Evolutionary conservation across 2,113 vertebrate genomes (phyloP), one percentile per base, ranked within the genome.

Genomic region (Diadophis punctatus): DNA sequence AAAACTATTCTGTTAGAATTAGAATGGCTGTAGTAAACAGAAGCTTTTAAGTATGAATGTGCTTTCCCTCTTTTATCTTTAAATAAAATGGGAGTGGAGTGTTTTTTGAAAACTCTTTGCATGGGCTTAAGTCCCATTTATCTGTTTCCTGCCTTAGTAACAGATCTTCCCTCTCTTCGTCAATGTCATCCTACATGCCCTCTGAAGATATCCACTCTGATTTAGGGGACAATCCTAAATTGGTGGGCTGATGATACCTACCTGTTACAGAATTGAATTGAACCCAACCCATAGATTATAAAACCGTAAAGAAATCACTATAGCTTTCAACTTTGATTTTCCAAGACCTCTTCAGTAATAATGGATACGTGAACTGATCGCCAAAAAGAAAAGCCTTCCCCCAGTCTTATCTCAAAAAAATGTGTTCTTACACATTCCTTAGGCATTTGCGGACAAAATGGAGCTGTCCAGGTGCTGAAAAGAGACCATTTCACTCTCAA

Each of bases 401-500:
- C 34, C 10, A 4, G 0, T 48, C 27, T 60, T 25, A 0, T 30
- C n/a, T 16, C 49, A 11, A 80, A 46, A 30, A 63, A 12, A 18
- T 34, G 3, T 34, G 7, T 91, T 86, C 86, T 46, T 48, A 51
- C 1, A 30, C 11, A 34, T 1, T 14, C 11, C 16, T 46, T 49
- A n/a, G 3, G 16, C 34, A 55, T 10, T 27, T 8, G 63, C 8
- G 11, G 2, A 43, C 10, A 85, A n/a, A 2, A 34, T 30, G 22
- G 91, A 49, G 88, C 92, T 92, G 92, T 92, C 88, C 92, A 86
- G 92, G 88, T 92, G 53, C 92, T 92, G 92, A 92, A 90, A 51
- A 27, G 53, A 58, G 20, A 85, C 18, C 1, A 7, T 20, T 5
- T 23, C 20, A 23, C 6, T 55, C 6, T 80, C 51, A 84, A 30